Evolutionary conservation across 2,888 invertebrate genomes (phyloP).

Genomic region (Physocephala rufipes): DNA sequence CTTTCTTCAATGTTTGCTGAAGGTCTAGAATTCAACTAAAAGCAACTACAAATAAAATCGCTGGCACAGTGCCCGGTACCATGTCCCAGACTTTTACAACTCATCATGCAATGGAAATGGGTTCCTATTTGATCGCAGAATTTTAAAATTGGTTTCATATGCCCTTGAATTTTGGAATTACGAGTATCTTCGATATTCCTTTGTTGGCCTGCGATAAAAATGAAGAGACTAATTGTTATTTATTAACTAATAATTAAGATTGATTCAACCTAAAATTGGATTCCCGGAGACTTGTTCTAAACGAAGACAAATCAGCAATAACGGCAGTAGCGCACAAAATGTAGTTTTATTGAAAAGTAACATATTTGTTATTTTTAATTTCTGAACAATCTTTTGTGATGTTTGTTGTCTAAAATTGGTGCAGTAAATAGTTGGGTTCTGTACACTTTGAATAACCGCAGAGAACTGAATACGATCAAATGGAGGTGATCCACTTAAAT

Average conservation of each 20-base stretch:
- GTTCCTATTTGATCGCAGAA: constrained; percentile 53
- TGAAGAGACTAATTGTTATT: background rate
- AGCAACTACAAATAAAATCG: constrained; percentile 52
- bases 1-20: too few species aligned
- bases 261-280: constrained; percentile 17
- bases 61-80: constrained; percentile 50
- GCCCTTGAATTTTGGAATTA: constrained; percentile 46
- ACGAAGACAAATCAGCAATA: constrained; percentile 3
- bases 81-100: constrained; percentile 50
- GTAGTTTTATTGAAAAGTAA: background rate
- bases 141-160: constrained; percentile 47
- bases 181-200: constrained; percentile 47
- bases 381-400: background rate
- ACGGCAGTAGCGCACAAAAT: background rate
- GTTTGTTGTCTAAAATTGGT: background rate
- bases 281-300: background rate
- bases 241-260: background rate
- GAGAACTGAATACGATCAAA: constrained; percentile 18
- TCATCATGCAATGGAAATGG: constrained; percentile 52
- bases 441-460: constrained; percentile 17
- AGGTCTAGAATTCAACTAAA: constrained; percentile 34
- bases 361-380: constrained; percentile 11
- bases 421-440: background rate
- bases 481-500: constrained; percentile 17
- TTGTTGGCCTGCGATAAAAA: constrained; percentile 45